phyloP scores from a whole-genome alignment of 2,888 invertebrate species.

The Pelosia muscerda region DNA sequence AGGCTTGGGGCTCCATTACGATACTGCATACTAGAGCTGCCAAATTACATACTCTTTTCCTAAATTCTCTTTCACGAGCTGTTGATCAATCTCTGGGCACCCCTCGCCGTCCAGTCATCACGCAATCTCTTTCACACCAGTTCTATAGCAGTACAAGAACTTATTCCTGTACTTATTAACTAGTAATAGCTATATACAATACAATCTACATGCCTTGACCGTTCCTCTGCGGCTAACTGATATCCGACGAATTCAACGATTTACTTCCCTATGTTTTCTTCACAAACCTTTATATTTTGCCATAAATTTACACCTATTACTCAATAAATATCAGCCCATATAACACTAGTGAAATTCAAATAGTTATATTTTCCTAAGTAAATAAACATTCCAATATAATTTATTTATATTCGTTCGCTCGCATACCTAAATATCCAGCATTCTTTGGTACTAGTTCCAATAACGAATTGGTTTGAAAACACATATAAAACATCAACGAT shows the following conservation, averaged over 20 bases:
- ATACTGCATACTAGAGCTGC: not conserved
- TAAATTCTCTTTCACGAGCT: not conserved
- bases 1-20: not conserved
- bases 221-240: slow-evolving; percentile 60
- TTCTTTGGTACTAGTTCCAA: slow-evolving; percentile 18
- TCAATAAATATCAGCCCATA: slow-evolving; percentile 50
- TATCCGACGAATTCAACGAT: slow-evolving; percentile 24
- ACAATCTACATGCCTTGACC: slow-evolving; percentile 71
- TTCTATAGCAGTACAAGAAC: slow-evolving; percentile 64
- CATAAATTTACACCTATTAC: slow-evolving; percentile 38
- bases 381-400: slow-evolving; percentile 39
- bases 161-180: slow-evolving; percentile 57
- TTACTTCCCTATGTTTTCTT: slow-evolving; percentile 25
- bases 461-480: slow-evolving; percentile 43
- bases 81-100: not conserved
- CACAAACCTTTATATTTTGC: slow-evolving; percentile 34
- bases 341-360: slow-evolving; percentile 38
- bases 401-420: slow-evolving; percentile 21
- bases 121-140: slow-evolving; percentile 54
- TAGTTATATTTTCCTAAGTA: slow-evolving; percentile 35
- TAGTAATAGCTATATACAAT: slow-evolving; percentile 76
- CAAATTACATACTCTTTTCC: not conserved
- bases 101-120: slow-evolving; percentile 40
- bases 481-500: slow-evolving; percentile 36
- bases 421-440: slow-evolving; percentile 25